Percentiles rank a stretch among this genome's conserved stretches.
Conservation (phyloP, 2,113 vertebrate species). For the Zosterops lateralis region DNA sequence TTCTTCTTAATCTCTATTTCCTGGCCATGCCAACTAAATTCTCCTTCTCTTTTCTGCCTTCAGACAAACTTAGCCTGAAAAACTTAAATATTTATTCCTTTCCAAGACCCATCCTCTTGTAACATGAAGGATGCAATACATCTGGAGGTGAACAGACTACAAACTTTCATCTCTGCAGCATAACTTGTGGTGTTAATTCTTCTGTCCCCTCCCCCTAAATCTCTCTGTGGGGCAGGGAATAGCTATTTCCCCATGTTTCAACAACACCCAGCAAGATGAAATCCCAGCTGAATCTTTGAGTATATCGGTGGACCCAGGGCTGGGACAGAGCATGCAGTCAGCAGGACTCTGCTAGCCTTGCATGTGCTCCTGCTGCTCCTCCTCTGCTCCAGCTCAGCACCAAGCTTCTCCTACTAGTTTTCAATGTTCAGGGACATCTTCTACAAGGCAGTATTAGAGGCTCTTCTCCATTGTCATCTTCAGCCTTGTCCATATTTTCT, state of each 20-base stretch:
- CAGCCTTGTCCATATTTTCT: slow-evolving; percentile 72
- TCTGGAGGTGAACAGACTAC: not conserved
- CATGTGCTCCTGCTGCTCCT: not conserved
- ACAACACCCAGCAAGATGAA: not conserved
- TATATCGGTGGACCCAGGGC: not conserved
- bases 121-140: not conserved
- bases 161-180: not conserved
- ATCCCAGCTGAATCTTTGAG: not conserved
- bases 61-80: not conserved
- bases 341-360: not conserved
- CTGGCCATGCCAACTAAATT: not conserved
- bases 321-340: fast-evolving
- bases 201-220: not conserved
- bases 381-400: not conserved
- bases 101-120: not conserved
- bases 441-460: not conserved
- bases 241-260: not conserved
- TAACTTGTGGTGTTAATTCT: not conserved
- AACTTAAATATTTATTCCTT: slow-evolving; percentile 50
- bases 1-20: not conserved
- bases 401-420: not conserved
- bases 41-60: not conserved
- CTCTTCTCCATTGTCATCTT: slow-evolving; percentile 53
- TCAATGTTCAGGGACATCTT: not conserved
- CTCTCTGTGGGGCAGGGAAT: not conserved